Evolutionary conservation across 2,888 invertebrate species (phyloP), one percentile per base, ranked within the genome.

Genomic region (Eilema caniola): DNA sequence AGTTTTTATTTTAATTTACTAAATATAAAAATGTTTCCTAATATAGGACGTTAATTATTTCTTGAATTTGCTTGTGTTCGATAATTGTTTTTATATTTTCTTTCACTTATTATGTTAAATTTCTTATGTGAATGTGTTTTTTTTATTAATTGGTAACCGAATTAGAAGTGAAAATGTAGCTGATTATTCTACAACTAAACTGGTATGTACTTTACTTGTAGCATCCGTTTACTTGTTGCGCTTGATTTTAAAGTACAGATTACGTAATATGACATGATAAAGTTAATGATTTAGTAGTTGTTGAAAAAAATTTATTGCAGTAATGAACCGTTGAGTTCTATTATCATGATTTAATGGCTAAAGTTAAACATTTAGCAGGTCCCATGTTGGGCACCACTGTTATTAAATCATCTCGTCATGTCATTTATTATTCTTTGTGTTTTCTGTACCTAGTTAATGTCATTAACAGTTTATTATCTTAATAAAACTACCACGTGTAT

Each of bases 181-280:
- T 81, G 84, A 79, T 70, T 66, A 66, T 74, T 73, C 73, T 74
- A 72, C 79, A 74, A 70, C 74, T 70, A 74, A 62, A 57, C 78
- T 73, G 83, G 86, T 87, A 88, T 81, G 94, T 91, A 85, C 75
- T 83, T 85, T 83, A 89, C 88, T 89, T 91, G 89, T 91, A 84
- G 88, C 85, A 79, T 83, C 83, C 81, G 72, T 84, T 89, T 90
- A 94, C 94, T 94, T 94, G 94, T 94, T 94, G 94, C 93, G 88
- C 87, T 86, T 77, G 71, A 74, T 83, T 88, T 89, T 85, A 83
- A 84, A 82, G 80, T 80, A 80, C 73, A 66, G 78, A 83, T 94
- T 94, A 94, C 92, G 92, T 93, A 95, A 95, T 87, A 76, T 80
- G 84, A 83, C 85, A 85, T 89, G 88, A 84, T 77, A 84, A 86